A percentile compares a stretch with the other conserved stretches of the same genome.
phyloP scores from a whole-genome alignment of 1,140 invertebrate species.

The Goniozus legneri region DNA sequence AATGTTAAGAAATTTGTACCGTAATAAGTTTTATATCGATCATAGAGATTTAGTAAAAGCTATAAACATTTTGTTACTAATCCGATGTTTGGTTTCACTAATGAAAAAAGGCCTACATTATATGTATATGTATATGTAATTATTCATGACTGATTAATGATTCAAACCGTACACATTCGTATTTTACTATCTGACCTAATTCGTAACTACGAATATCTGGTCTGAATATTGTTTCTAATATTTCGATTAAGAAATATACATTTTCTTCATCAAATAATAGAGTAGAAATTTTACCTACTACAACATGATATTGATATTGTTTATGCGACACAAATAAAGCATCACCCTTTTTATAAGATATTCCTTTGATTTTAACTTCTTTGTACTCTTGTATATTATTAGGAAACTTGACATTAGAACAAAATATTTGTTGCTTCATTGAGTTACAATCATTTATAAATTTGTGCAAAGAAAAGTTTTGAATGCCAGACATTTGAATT shows the following conservation, averaged over 20 bases:
- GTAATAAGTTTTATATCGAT: no score
- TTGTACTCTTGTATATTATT: neutral
- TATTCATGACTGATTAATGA: neutral
- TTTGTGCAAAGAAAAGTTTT: neutral
- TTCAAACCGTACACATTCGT: slow-evolving; percentile 10
- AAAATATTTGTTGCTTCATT: no score
- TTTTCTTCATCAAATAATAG: slow-evolving; percentile 12
- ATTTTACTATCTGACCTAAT: slow-evolving; percentile 4
- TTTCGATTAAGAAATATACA: slow-evolving; percentile 15
- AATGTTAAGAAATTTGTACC: no score
- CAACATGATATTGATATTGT: neutral
- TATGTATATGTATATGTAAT: neutral
- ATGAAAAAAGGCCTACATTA: neutral
- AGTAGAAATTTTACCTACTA: slow-evolving; percentile 5
- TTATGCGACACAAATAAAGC: neutral
- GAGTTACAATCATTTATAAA: slow-evolving; percentile 1
- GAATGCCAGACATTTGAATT: neutral
- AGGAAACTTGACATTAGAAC: neutral
- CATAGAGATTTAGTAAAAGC: no score
- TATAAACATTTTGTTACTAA: neutral
- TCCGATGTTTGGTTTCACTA: neutral
- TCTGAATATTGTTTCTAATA: slow-evolving; percentile 13
- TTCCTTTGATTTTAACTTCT: neutral
- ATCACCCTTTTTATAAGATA: slow-evolving; percentile 1
- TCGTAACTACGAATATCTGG: slow-evolving; percentile 12